Base-by-base conservation (phyloP, 2,113 vertebrate species). In the Mustela nigripes region DNA sequence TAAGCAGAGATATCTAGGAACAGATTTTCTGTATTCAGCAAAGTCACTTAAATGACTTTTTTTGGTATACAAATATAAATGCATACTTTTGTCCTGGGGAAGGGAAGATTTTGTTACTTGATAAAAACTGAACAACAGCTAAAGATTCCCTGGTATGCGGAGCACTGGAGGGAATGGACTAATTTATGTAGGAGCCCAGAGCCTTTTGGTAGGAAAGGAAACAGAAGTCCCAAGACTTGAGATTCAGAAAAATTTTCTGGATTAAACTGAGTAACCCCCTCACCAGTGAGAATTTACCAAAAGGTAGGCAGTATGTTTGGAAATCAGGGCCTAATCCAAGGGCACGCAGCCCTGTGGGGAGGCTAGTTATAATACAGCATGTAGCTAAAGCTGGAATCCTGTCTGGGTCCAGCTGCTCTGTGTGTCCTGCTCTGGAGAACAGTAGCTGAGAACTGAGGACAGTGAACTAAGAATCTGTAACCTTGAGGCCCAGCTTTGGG, bases 61-160 rank as follows among this genome's bases (percentile, higher is more conserved):
- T 94, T 90, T 48, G 18, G 15, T 67, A 65, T 89, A 48, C 48
- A 96, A 97, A 89, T 76, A 92, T 74, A 85, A 94, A 94, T 45
- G n/a, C 45, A 89, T 28, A 56, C 76, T 50, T 97, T 96, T 96
- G 74, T 92, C 79, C 73, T 88, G 31, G 39, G 16, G 53, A 96
- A 93, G 36, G 65, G 36, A 93, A 94, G 19, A 21, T 73, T 91
- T 97, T 96, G 39, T 94, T 92, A 73, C 45, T 92, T 74, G 36
- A 81, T 89, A 69, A 87, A 93, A 82, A 87, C 31, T 56, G 71
- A 50, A 12, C 73, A 45, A 84, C 87, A 86, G 58, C 36, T 69
- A 15, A 69, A 94, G 69, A 91, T 78, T 36, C 22, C 36, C 12
- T 56, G 69, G 67, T 82, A n/a, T 58, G 19, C 48, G 4, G 12